Evolutionary conservation across 1,140 invertebrate genomes (phyloP).

Genomic region (Liolophura sinensis): DNA sequence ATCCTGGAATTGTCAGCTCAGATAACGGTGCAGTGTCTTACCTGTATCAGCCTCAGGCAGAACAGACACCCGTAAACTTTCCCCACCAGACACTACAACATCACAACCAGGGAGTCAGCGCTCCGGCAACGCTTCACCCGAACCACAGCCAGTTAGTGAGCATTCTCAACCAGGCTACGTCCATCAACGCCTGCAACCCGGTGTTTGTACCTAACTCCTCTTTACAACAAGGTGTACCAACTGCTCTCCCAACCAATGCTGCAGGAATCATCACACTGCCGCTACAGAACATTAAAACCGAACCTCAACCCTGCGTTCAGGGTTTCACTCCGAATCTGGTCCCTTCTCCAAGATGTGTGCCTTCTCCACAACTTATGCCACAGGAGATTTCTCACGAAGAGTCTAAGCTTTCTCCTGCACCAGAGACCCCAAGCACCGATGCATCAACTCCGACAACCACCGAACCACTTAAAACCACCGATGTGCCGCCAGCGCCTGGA

Average conservation of each 20-base stretch:
- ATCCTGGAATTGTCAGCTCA: neutral
- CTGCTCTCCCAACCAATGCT: too few relatives aligned
- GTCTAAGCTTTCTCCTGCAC: conserved; percentile 1
- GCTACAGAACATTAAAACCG: too few relatives aligned
- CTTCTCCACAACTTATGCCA: neutral
- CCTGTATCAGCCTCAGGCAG: conserved; percentile 9
- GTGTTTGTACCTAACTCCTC: too few relatives aligned
- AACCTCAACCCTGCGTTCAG: neutral
- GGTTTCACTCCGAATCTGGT: neutral
- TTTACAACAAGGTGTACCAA: too few relatives aligned
- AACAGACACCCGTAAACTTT: conserved; percentile 9
- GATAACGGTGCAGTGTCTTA: conserved; percentile 4
- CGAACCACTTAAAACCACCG: neutral
- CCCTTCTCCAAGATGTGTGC: neutral
- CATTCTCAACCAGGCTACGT: too few relatives aligned
- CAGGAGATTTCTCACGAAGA: neutral
- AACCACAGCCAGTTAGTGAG: too few relatives aligned
- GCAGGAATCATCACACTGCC: too few relatives aligned
- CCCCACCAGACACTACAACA: conserved; percentile 12
- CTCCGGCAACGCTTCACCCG: too few relatives aligned
- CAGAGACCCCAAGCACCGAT: neutral
- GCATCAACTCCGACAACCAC: neutral
- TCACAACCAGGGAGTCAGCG: too few relatives aligned
- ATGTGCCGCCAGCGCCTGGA: conserved; percentile 2
- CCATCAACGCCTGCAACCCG: too few relatives aligned